Conservation (phyloP, 2,888 invertebrate genomes). For the Tinea pellionella region DNA sequence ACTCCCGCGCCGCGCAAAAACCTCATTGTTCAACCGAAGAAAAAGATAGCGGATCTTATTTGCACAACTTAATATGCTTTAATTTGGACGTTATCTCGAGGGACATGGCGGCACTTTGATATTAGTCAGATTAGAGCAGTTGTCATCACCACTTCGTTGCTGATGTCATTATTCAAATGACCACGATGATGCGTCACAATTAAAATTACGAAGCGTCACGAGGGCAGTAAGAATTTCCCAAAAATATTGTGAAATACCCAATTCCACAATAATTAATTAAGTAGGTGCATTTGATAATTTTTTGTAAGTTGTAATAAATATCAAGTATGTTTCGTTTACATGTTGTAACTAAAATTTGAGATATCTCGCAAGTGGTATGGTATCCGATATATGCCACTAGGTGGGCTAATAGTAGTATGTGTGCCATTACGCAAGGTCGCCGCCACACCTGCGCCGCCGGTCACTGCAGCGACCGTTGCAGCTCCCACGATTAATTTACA, state of each 20-base stretch:
- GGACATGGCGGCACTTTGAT: background rate
- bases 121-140: background rate
- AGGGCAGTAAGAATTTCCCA: background rate
- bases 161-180: background rate
- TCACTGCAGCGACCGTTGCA: conserved; percentile 48
- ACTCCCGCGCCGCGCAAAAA: conserved; percentile 18
- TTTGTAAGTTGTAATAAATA: background rate
- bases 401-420: conserved; percentile 22
- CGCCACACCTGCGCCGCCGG: conserved; percentile 36
- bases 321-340: background rate
- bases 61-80: background rate
- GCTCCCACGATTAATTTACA: conserved; percentile 36
- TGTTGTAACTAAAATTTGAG: conserved; percentile 17
- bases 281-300: background rate
- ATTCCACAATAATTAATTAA: background rate
- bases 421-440: conserved; percentile 64
- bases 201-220: background rate
- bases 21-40: background rate
- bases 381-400: conserved; percentile 36
- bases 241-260: background rate
- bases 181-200: background rate
- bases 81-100: background rate
- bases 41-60: background rate
- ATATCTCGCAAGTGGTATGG: conserved; percentile 52
- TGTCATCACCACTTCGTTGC: background rate